Base-by-base conservation (phyloP, 1,140 invertebrate genomes). In the Drosophila mayri region DNA sequence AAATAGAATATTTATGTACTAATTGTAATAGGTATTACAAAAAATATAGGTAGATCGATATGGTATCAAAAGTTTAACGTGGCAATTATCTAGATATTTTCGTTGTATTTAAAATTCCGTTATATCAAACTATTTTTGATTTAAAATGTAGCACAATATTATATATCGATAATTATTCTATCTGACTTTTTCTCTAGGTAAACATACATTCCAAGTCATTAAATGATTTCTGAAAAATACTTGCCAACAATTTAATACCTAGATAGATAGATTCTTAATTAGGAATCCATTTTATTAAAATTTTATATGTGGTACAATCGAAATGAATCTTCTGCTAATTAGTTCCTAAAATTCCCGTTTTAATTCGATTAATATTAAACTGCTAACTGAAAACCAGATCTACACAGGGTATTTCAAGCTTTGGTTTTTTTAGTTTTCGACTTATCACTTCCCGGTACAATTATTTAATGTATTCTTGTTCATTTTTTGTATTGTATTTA, bases 381-480 rank as follows among this genome's bases (percentile, higher is more conserved):
- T 37, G 58, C 12, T 65, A 65, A 65, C 22, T 12, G 4, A 22
- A 12, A 8, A 16, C 8, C n/a, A 38, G 12, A 18, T 25, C 7
- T 50, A 25, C n/a, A 5, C 18, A 65, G 63, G 12, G 57, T 66
- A 37, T 66, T 18, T n/a, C 12, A 44, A 43, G 11, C 62, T 40
- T 3, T 50, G 52, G 11, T 10, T 61, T 37, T 3, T 4, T 18
- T 28, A 16, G 10, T 9, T 28, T 65, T 50, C 7, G 1, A 14
- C 4, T 7, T 9, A 12, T 18, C 1, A 18, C 32, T 35, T 25
- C 22, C n/a, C 14, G 25, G 16, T 55, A 16, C 4, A 37, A 14
- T 22, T 54, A 22, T 54, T 54, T 2, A 35, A 77, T 64, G 46
- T 14, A 60, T 22, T 44, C 58, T 76, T 41, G 63, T 79, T 75